Evolutionary conservation across 1,140 invertebrate genomes (phyloP).

Genomic region (Rhopalosiphum maidis): DNA sequence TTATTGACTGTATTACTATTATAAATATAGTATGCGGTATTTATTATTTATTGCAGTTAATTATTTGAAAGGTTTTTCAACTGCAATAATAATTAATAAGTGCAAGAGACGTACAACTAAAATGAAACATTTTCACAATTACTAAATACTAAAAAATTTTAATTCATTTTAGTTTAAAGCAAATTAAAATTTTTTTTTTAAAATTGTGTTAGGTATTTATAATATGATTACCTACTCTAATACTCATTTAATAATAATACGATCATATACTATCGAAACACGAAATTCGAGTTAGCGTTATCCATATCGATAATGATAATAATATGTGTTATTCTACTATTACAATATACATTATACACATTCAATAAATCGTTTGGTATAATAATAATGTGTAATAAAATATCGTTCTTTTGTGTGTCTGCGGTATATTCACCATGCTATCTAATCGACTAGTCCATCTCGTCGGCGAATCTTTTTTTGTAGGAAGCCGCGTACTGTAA

Average conservation of each 20-base stretch:
- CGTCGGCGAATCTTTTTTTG: slow-evolving; percentile 47
- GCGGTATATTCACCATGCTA: background rate
- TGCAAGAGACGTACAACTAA: background rate
- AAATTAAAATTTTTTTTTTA: background rate
- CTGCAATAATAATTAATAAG: background rate
- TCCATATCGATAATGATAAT: background rate
- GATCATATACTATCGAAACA: background rate
- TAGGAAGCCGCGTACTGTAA: slow-evolving; percentile 46
- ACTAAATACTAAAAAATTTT: background rate
- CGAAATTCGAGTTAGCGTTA: background rate
- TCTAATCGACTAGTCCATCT: slow-evolving; percentile 42
- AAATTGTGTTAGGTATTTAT: background rate
- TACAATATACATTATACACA: background rate
- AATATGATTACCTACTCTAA: background rate
- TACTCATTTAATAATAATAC: background rate
- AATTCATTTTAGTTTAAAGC: background rate
- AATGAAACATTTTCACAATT: background rate
- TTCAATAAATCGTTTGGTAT: background rate
- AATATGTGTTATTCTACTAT: background rate
- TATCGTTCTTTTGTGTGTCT: slow-evolving; percentile 19
- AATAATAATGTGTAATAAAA: slow-evolving; percentile 32
- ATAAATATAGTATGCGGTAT: background rate
- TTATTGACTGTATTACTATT: background rate
- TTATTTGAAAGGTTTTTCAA: background rate
- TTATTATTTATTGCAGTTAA: background rate